Evolutionary conservation across 1,140 invertebrate genomes (phyloP).

Genomic region (Trichonephila clavata): DNA sequence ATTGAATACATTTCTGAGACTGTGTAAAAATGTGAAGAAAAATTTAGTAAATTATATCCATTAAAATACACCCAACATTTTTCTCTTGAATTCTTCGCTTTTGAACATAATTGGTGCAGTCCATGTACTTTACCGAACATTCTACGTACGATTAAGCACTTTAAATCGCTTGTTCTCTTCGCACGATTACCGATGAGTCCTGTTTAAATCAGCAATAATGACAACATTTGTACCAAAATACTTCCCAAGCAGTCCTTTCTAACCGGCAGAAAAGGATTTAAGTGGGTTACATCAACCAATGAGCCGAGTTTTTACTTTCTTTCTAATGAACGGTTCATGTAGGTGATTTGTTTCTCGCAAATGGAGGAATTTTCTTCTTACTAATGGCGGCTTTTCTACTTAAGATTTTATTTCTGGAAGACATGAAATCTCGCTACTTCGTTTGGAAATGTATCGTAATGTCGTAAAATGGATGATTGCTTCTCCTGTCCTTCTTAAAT

Average conservation of each 20-base stretch:
- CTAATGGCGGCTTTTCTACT: not conserved
- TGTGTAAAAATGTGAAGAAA: not conserved
- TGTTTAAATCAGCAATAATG: slow-evolving; percentile 19
- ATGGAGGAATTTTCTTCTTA: not conserved
- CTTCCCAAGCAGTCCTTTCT: not conserved
- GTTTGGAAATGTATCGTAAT: not conserved
- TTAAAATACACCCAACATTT: not conserved
- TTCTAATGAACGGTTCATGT: slow-evolving; percentile 4
- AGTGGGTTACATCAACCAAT: not conserved
- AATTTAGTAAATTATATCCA: not conserved
- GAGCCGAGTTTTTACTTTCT: not conserved
- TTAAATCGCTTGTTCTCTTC: not conserved
- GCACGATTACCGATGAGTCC: slow-evolving; percentile 21
- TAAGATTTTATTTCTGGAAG: not conserved
- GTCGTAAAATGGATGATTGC: slow-evolving; percentile 8
- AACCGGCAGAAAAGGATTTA: not conserved
- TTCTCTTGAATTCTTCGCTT: not conserved
- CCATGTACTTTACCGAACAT: not conserved
- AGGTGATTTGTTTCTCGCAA: slow-evolving; percentile 12
- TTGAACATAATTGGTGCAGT: slow-evolving; percentile 4
- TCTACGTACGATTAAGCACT: not conserved
- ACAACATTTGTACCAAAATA: slow-evolving; percentile 3
- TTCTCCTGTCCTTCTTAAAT: not conserved
- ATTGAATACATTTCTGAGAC: too few relatives aligned
- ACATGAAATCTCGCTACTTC: not conserved